Conservation (phyloP, 2,888 invertebrate species). For the Eudasyphora cyanicolor region DNA sequence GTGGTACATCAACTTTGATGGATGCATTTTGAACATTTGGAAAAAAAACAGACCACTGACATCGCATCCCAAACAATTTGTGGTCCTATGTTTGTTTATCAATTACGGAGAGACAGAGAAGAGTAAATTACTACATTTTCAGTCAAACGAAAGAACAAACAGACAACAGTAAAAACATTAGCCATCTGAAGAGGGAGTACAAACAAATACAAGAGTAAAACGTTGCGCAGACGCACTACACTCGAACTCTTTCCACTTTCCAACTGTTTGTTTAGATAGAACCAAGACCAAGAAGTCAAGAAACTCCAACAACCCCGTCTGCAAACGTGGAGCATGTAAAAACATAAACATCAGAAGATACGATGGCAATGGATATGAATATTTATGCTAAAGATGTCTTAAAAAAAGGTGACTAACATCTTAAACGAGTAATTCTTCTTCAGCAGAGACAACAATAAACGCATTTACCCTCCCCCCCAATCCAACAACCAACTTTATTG, state of each 20-base stretch:
- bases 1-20: not conserved
- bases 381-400: conserved; percentile 19
- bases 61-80: not conserved
- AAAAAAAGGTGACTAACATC: conserved; percentile 38
- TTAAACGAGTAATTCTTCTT: conserved; percentile 11
- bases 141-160: not conserved
- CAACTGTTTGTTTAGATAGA: conserved; percentile 2
- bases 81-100: conserved; percentile 14
- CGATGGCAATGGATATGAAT: not conserved
- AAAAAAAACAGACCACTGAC: too few species aligned
- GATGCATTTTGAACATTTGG: not conserved
- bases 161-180: not conserved
- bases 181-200: not conserved
- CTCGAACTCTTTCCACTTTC: not conserved
- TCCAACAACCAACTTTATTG: conserved; percentile 2
- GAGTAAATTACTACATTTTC: not conserved
- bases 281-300: not conserved
- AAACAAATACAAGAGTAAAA: not conserved
- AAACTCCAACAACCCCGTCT: not conserved
- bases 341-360: not conserved
- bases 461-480: not conserved
- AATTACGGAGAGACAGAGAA: conserved; percentile 1
- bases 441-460: not conserved
- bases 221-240: not conserved
- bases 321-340: not conserved